Base-by-base conservation (phyloP, 2,797 vertebrate species). In the Cygnus olor region DNA sequence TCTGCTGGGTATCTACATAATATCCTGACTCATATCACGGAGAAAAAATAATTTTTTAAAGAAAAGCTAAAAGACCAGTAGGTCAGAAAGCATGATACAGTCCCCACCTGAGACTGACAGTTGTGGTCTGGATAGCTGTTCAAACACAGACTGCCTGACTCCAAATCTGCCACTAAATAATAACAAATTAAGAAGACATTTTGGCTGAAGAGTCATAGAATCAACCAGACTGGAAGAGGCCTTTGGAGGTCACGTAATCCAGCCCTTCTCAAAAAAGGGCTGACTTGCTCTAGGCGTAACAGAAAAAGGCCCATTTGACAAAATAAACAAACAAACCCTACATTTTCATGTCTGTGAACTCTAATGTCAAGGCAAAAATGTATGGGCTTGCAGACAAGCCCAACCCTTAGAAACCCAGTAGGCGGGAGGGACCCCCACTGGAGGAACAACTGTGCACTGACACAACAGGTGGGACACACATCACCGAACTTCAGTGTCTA, bases 91-190 rank as follows among this genome's bases (percentile, higher is more conserved):
- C 0, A 0, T 7, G 32, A 38, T 10, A 8, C 5, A 6, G 16
- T 17, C 1, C 2, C 34, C 24, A 68, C 4, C 20, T 17, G 18
- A 66, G 56, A 10, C 14, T 14, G 9, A 0, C 0, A 73, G 47
- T 7, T 47, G 24, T 61, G 42, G 14, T 56, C 66, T 13, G 24
- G 36, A 83, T 14, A 89, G 9, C 20, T 78, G 22, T 21, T 21
- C 83, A 69, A 65, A 68, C 6, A 47, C 27, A 90, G 42, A 63
- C 11, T 7, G 32, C 17, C 40, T 17, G 27, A 22, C 53, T 86
- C 38, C 36, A 69, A 81, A 61, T 17, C 11, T 27, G 15, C 12
- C n/a, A 56, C 32, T 45, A 91, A 87, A 45, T 10, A 64, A 56
- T 47, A 36, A 64, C 5, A 6, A 42, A 54, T 6, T 11, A 72